Evolutionary conservation across 2,888 invertebrate genomes (phyloP), one percentile per base, ranked within the genome.

Genomic region (Pollenia angustigena): DNA sequence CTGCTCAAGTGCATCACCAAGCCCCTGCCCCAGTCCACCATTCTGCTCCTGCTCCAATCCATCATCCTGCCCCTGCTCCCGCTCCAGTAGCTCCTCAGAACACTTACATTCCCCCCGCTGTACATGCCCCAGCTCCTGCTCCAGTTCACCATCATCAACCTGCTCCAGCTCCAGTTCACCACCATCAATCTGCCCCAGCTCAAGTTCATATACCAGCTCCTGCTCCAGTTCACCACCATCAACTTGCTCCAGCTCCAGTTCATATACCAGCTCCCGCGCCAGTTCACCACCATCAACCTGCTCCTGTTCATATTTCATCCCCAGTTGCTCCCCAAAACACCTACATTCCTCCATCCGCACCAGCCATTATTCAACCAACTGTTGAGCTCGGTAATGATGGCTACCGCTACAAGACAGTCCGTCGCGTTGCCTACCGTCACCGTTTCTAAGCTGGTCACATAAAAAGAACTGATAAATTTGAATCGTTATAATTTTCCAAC

Each of bases 341-440:
- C 52, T 85, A 81, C n/a, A 58, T 78, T 58, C 76, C 81, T 0
- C 71, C 72, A 12, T 44, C 76, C 32, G 74, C 50, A n/a, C 56
- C 54, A 32, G 81, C 54, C 7, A 56, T 42, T 2, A 48, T 56
- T 44, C 66, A 62, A 50, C 81, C 46, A 14, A 62, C 76, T 64
- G 81, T 54, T 69, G 46, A 71, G 4, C 71, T 81, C 11, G 48
- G 18, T 40, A 52, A 58, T 12, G 68, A 81, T 52, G 78, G 78
- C n/a, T 78, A 78, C 56, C 78, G 12, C 66, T 78, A 78, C 56
- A 66, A 44, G 50, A 74, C 74, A 11, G 48, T 62, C 14, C 74
- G 62, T 62, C 60, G 60, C 23, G 60, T 60, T 14, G 74, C 50
- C 40, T 75, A 75, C 50, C 74, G 74, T 60, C 50, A 23, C 60